Evolutionary conservation across 2,113 vertebrate species (phyloP), one percentile per base, ranked within the genome.

Genomic region (Tapirus terrestris): DNA sequence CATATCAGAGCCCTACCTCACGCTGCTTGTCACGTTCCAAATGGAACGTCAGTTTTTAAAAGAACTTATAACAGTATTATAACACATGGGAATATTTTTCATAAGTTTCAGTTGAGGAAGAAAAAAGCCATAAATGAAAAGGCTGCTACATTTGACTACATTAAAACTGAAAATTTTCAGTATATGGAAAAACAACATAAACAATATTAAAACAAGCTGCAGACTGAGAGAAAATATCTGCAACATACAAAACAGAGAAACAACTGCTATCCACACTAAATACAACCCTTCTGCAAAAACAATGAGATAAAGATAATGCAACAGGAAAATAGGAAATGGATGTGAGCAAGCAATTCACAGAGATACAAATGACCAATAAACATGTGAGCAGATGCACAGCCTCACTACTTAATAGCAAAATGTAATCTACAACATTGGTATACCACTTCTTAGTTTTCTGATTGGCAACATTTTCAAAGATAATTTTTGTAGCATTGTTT

Each of bases 231-330:
- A 82, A 92, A 92, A 13, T 27, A 88, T 67, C 81, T 92, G 17
- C n/a, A 73, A 72, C 8, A 39, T 89, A 82, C 31, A 63, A 81
- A 96, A 65, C 58, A 82, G 45, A 60, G 58, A 80, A 96, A 81
- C 29, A 80, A 45, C 45, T 60, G 21, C 36, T 82, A 88, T 60
- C 25, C 23, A 67, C 25, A 65, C 29, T 73, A 92, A 80, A 87
- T 81, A 45, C 31, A 92, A 18, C n/a, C 29, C 48, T 96, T 75
- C 36, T 39, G 58, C 12, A 36, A 65, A 36, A 75, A 58, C 5
- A 87, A 9, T 79, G 36, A 96, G 53, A 80, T 86, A 86, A 80
- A 95, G 20, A 72, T 72, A 89, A 72, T 72, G 61, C 65, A 86
- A 29, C 5, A 63, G 45, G 18, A 88, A 92, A 88, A 82, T 36